Conservation (phyloP, 2,113 vertebrate genomes). For the Pampusana beccarii region DNA sequence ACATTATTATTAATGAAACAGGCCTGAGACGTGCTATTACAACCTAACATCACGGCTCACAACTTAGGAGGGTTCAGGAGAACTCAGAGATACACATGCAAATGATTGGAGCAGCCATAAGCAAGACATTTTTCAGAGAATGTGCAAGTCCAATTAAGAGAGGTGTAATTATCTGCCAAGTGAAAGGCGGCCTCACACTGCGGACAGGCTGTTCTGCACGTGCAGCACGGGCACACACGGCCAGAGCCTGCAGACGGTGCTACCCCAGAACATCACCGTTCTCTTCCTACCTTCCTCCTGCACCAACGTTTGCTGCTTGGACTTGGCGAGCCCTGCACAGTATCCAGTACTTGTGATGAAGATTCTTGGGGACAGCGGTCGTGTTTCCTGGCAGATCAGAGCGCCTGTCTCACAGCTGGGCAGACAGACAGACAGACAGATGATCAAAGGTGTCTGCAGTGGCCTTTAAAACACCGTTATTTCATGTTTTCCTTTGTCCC, state of each 20-base stretch:
- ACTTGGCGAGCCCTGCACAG: background rate
- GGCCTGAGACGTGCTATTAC: background rate
- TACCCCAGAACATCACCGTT: background rate
- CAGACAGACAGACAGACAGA: background rate
- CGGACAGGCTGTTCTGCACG: background rate
- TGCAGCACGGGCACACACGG: background rate
- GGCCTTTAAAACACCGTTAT: background rate
- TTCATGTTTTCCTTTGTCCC: background rate
- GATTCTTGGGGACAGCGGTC: background rate
- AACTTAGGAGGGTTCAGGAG: background rate
- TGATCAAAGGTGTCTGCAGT: background rate
- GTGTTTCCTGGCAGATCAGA: background rate
- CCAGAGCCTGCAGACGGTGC: background rate
- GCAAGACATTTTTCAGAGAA: background rate
- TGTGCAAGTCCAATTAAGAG: background rate
- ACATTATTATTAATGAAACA: background rate
- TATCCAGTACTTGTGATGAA: background rate
- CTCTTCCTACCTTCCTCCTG: background rate
- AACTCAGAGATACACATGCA: background rate
- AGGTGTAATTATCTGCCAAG: background rate
- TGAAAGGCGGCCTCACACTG: background rate
- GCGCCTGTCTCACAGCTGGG: background rate
- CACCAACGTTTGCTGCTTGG: background rate
- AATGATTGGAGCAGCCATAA: background rate
- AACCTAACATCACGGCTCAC: background rate